Conservation (phyloP, 92 coral and sea anemone genomes). For the Palythoa caribaeorum region DNA sequence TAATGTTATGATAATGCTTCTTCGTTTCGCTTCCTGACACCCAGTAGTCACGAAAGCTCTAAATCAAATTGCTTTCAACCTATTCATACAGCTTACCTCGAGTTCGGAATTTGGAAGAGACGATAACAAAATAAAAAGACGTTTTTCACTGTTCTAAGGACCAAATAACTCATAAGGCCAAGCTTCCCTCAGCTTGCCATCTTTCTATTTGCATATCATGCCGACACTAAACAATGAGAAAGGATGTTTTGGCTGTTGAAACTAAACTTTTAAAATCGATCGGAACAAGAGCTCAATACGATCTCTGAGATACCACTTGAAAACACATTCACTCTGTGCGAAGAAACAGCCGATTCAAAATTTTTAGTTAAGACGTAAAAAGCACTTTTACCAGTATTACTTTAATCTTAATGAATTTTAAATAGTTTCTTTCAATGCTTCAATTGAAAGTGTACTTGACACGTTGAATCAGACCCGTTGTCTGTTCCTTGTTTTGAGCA, state of each 20-base stretch:
- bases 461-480: slow-evolving; percentile 40
- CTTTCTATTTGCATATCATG: slow-evolving; percentile 79
- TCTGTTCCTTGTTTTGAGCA: slow-evolving; percentile 21
- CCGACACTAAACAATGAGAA: slow-evolving; percentile 78
- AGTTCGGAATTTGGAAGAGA: slow-evolving; percentile 2
- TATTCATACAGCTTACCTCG: not conserved
- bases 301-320: slow-evolving; percentile 29
- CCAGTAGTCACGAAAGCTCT: slow-evolving; percentile 40
- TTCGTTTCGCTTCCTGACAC: slow-evolving; percentile 56
- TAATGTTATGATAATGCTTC: slow-evolving; percentile 48
- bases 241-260: slow-evolving; percentile 73
- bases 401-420: slow-evolving; percentile 41
- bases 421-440: slow-evolving; percentile 35
- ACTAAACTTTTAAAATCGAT: slow-evolving; percentile 50
- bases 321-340: slow-evolving; percentile 30
- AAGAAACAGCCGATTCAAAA: not conserved
- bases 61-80: slow-evolving; percentile 13
- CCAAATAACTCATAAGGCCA: slow-evolving; percentile 9
- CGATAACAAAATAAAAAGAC: not conserved
- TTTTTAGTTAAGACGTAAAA: not conserved
- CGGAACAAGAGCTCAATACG: slow-evolving; percentile 39
- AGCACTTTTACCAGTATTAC: not conserved
- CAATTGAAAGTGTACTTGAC: slow-evolving; percentile 29
- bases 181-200: slow-evolving; percentile 43
- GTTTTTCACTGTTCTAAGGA: not conserved